A percentile compares a stretch with the other conserved stretches of the same genome.
phyloP scores from a whole-genome alignment of 2,888 invertebrate genomes.

The Epinotia demarniana region DNA sequence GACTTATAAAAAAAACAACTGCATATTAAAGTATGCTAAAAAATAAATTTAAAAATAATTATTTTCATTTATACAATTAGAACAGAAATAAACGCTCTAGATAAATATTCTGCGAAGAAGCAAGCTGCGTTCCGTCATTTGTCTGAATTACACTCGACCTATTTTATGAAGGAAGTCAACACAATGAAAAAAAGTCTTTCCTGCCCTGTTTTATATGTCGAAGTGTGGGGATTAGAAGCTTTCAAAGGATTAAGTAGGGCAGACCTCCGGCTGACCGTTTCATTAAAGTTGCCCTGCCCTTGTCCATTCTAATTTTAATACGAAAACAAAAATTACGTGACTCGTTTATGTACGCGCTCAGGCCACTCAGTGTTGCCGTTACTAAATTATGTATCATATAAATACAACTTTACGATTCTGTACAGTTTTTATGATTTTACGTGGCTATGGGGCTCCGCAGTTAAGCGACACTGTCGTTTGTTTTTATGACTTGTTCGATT shows the following conservation, averaged over 20 bases:
- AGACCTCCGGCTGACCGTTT: slow-evolving; percentile 67
- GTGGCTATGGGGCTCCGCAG: not conserved
- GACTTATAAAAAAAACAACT: too few species aligned
- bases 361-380: slow-evolving; percentile 46
- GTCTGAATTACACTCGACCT: slow-evolving; percentile 53
- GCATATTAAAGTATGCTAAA: too few species aligned
- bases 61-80: not conserved
- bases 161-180: slow-evolving; percentile 51
- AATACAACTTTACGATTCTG: slow-evolving; percentile 26
- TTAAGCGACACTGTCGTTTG: slow-evolving; percentile 22
- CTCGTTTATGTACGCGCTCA: slow-evolving; percentile 54
- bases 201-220: slow-evolving; percentile 56
- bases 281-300: slow-evolving; percentile 65
- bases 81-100: slow-evolving; percentile 34
- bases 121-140: slow-evolving; percentile 47
- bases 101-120: slow-evolving; percentile 44
- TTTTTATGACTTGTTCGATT: slow-evolving; percentile 18
- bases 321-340: slow-evolving; percentile 64
- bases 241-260: slow-evolving; percentile 73
- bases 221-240: slow-evolving; percentile 70
- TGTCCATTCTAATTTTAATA: slow-evolving; percentile 61
- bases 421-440: slow-evolving; percentile 23
- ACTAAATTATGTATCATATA: slow-evolving; percentile 36
- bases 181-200: slow-evolving; percentile 56
- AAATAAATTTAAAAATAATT: too few species aligned